Conservation (phyloP, 2,113 vertebrate species). For the Hiodon tergisus region DNA sequence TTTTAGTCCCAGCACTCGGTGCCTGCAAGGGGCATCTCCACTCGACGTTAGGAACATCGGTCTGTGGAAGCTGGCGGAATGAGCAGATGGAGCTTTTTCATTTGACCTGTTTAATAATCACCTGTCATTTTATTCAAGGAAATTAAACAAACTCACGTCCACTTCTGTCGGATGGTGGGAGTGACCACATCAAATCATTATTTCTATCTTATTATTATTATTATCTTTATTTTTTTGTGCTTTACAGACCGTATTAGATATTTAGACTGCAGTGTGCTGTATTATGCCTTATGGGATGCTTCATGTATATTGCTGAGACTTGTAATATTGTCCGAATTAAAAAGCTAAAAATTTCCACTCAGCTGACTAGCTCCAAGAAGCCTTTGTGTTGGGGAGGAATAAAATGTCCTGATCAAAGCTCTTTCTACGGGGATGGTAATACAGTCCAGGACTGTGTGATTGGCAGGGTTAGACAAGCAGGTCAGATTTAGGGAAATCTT, state of each 20-base stretch:
- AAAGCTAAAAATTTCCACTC: too few species aligned
- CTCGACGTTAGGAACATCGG: slow-evolving; percentile 28
- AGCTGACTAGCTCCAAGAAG: not conserved
- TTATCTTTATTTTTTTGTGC: too few species aligned
- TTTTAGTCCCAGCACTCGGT: slow-evolving; percentile 25
- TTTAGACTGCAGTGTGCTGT: too few species aligned
- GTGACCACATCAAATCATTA: too few species aligned
- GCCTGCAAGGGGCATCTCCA: slow-evolving; percentile 24
- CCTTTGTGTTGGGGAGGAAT: not conserved
- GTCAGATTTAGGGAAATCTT: slow-evolving; percentile 23
- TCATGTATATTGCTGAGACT: too few species aligned
- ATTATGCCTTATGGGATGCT: too few species aligned
- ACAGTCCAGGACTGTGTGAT: slow-evolving; percentile 29
- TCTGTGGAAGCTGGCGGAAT: slow-evolving; percentile 20
- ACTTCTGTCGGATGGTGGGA: not conserved
- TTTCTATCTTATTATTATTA: too few species aligned
- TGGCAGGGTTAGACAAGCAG: slow-evolving; percentile 29
- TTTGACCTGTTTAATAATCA: not conserved
- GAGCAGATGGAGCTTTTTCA: not conserved
- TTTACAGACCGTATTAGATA: too few species aligned
- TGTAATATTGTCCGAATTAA: too few species aligned
- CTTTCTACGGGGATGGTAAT: slow-evolving; percentile 20
- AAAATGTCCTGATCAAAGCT: not conserved
- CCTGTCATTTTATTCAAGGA: not conserved
- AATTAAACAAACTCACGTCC: not conserved